Evolutionary conservation across 2,888 invertebrate genomes (phyloP).

Genomic region (Seira musarum): DNA sequence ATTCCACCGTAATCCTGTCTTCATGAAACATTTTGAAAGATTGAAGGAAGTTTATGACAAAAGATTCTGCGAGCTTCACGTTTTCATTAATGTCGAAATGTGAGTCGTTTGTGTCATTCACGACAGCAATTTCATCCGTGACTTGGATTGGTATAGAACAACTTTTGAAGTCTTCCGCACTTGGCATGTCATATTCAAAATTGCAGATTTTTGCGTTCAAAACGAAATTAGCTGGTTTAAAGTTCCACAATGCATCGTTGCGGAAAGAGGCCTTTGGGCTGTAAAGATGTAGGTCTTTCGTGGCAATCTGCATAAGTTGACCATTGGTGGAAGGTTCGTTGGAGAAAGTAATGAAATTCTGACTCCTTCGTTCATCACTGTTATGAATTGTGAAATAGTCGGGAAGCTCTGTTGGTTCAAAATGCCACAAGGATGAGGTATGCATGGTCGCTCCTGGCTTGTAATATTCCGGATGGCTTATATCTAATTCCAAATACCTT

Average conservation of each 20-base stretch:
- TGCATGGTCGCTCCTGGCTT: slow-evolving; percentile 60
- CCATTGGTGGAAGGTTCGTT: slow-evolving; percentile 56
- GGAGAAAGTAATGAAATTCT: slow-evolving; percentile 60
- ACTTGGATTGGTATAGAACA: slow-evolving; percentile 29
- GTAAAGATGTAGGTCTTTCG: slow-evolving; percentile 52
- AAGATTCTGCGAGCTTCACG: slow-evolving; percentile 30
- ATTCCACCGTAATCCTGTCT: slow-evolving; percentile 41
- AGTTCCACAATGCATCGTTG: slow-evolving; percentile 59
- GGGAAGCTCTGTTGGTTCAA: slow-evolving; percentile 44
- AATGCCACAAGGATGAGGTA: slow-evolving; percentile 55
- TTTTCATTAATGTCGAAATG: slow-evolving; percentile 32
- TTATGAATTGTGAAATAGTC: slow-evolving; percentile 57
- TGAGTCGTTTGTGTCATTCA: slow-evolving; percentile 36
- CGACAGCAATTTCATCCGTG: slow-evolving; percentile 39
- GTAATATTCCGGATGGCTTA: slow-evolving; percentile 56
- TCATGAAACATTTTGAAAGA: slow-evolving; percentile 58
- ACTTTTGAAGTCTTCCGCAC: slow-evolving; percentile 31
- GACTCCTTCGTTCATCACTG: slow-evolving; percentile 50
- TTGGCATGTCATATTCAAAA: slow-evolving; percentile 51
- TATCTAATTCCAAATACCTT: slow-evolving; percentile 57
- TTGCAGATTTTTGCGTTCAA: slow-evolving; percentile 36
- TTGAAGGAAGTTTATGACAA: slow-evolving; percentile 48
- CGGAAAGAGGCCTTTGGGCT: slow-evolving; percentile 49
- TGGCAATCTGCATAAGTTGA: slow-evolving; percentile 61
- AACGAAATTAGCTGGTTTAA: slow-evolving; percentile 48